phyloP scores from a whole-genome alignment of 2,113 vertebrate species.

The Dasyurus viverrinus region DNA sequence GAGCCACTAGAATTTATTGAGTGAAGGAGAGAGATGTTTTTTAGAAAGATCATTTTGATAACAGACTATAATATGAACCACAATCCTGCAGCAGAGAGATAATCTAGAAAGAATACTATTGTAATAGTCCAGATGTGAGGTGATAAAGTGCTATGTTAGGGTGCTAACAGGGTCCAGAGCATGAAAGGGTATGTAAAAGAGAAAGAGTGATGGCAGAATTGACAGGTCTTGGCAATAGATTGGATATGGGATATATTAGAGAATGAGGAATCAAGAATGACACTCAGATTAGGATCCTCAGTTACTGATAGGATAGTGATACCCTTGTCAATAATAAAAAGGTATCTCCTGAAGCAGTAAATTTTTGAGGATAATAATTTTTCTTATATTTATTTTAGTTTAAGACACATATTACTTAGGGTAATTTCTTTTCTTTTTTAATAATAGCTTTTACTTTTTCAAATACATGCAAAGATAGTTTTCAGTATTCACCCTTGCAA shows the following conservation, averaged over 20 bases:
- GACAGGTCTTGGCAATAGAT: neutral
- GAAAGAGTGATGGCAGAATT: neutral
- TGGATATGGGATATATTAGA: neutral
- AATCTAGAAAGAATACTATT: neutral
- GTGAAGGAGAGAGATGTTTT: neutral
- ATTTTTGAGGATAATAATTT: neutral
- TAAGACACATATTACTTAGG: neutral
- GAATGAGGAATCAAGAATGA: neutral
- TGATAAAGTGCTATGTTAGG: neutral
- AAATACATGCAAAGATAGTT: no score
- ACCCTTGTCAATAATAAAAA: neutral
- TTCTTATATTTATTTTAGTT: neutral
- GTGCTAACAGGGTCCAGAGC: neutral
- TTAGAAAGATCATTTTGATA: neutral
- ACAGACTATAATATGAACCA: neutral
- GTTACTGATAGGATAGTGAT: neutral
- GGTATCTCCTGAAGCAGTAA: neutral
- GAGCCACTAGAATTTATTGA: neutral
- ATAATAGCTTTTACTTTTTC: no score
- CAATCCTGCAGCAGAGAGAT: neutral
- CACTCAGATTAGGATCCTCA: neutral
- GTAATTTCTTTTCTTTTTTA: neutral
- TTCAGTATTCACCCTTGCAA: no score
- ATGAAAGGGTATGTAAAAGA: neutral
- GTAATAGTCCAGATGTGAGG: neutral